Evolutionary conservation across 2,113 vertebrate genomes (phyloP), one percentile per base, ranked within the genome.

Genomic region (Vulpes vulpes): DNA sequence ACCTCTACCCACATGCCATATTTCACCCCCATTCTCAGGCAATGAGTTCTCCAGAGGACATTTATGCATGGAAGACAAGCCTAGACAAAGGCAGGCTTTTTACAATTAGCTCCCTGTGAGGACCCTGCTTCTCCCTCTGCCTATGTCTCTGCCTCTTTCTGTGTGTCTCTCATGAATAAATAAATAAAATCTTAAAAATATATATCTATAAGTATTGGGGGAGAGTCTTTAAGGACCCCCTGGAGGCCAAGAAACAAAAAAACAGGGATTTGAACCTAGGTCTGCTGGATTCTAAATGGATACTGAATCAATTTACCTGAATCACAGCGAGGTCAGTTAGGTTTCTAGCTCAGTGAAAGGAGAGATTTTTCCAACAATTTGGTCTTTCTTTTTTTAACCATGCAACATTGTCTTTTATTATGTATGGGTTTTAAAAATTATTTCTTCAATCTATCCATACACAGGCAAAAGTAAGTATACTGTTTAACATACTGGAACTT

Each of bases 11-110:
- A 5, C 7, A 43, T 35, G 30, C 19, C n/a, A 17, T 27, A 11
- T 8, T 23, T 17, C 3, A 4, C 10, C 20, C 11, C 11, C 14
- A 3, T 19, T 19, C 5, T 57, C 3, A 1, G 10, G 16, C 65
- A 59, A 7, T 17, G 11, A 78, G 8, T 65, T 91, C 4, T 67
- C 20, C 32, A 35, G 67, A 25, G 17, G 51, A 17, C 8, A 3
- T 38, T 65, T 65, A 49, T 14, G 35, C 32, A 16, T 15, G 67
- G 17, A 35, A 12, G 43, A 51, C 27, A 83, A 62, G 15, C 32
- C 51, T 2, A 27, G 76, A 8, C 51, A 89, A 57, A 57, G 32
- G 12, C 8, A 64, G 71, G 10, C 19, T 53, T 71, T 78, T 71
- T 59, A 51, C 22, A 67, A 17, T 35, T 67, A 79, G 43, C 43